phyloP scores from a whole-genome alignment of 2,113 vertebrate genomes.

The Pterophyllum scalare region DNA sequence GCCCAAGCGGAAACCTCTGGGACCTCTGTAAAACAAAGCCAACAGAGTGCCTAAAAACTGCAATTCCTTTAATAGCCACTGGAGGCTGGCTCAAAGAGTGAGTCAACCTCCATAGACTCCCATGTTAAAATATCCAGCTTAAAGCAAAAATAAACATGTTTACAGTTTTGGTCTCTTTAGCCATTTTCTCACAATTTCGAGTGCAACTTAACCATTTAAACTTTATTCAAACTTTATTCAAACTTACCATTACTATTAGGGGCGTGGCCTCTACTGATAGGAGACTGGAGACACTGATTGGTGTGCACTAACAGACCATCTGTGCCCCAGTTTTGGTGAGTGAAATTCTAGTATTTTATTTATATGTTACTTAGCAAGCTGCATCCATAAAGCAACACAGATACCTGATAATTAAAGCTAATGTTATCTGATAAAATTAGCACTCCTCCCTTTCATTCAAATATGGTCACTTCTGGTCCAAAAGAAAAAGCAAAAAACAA shows the following conservation, averaged over 20 bases:
- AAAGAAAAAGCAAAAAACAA: neutral
- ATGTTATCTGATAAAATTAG: neutral
- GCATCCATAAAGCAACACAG: neutral
- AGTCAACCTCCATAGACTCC: neutral
- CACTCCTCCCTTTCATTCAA: neutral
- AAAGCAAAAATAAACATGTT: neutral
- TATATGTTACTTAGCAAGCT: neutral
- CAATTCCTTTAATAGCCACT: neutral
- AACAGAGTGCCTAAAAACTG: neutral
- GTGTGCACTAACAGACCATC: neutral
- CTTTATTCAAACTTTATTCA: neutral
- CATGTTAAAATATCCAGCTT: neutral
- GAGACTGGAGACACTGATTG: neutral
- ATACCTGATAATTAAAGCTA: neutral
- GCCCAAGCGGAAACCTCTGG: no score
- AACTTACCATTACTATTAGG: neutral
- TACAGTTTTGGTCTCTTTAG: neutral
- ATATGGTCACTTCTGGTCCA: conserved; percentile 4
- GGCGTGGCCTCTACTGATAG: neutral
- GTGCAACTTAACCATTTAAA: neutral
- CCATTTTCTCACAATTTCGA: neutral
- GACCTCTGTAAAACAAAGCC: neutral
- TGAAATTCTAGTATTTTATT: neutral
- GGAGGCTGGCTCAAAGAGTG: neutral
- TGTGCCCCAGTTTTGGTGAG: neutral